Base-by-base conservation (phyloP, 2,113 vertebrate genomes). In the Bombycilla garrulus region DNA sequence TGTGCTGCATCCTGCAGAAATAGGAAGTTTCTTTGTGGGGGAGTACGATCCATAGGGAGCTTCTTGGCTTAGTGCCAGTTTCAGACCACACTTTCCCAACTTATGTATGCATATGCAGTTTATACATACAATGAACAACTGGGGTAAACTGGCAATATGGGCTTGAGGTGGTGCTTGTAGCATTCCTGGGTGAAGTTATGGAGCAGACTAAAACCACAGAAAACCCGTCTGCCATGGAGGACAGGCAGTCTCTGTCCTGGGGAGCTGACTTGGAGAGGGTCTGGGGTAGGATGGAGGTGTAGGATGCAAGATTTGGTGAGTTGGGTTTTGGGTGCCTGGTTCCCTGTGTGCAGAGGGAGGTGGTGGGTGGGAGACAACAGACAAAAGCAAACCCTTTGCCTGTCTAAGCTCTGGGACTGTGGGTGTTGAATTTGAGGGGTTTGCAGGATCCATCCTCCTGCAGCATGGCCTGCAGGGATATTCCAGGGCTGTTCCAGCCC, bases 91-190 rank as follows among this genome's bases (percentile, higher is more conserved):
- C 9, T n/a, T 73, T 69, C 31, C 7, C 44, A 69, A 44, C 6
- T 87, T 9, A 31, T 0, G 0, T 35, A 2, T 44, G n/a, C 5
- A 1, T 7, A 5, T 9, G 15, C 5, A 48, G 31, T 24, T 71
- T 44, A 15, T 54, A 13, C 0, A 0, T 58, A 20, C 8, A 13
- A 9, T 1, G 8, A 76, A 19, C n/a, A 45, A 7, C 26, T 31
- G 5, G 36, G 20, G 36, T 54, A 42, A 79, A 20, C 28, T 35
- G 73, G 47, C 45, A 48, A 5, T 26, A 11, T 74, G 40, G 44
- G 53, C 40, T 71, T 11, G 1, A 47, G 48, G 7, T 4, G 24
- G 24, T 60, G 40, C 44, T 57, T 74, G 35, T 12, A 22, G 23
- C 10, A 1, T 71, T 74, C n/a, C 70, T 13, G 17, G 13, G 35